phyloP scores from a whole-genome alignment of 1,140 invertebrate genomes.

The Brachystomella parvula region DNA sequence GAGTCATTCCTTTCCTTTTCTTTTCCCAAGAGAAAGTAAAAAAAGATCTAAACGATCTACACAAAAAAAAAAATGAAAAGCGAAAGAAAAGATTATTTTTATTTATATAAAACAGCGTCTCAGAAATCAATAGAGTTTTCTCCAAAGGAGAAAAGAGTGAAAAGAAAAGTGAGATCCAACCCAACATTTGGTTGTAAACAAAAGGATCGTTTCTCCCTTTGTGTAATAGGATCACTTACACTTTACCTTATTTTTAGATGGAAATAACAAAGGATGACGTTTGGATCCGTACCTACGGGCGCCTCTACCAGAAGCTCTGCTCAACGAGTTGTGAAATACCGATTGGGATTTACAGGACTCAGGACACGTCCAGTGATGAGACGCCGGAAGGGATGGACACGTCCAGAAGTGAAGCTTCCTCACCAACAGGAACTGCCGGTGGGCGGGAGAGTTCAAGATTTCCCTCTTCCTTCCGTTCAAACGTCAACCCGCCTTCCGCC shows the following conservation, averaged over 20 bases:
- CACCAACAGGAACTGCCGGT: constrained; percentile 11
- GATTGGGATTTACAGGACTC: constrained; percentile 94
- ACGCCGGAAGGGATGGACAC: constrained; percentile 27
- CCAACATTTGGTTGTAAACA: too few relatives aligned
- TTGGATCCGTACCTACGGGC: constrained; percentile 95
- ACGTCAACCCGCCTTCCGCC: constrained; percentile 8
- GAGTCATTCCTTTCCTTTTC: too few relatives aligned
- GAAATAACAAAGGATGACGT: constrained; percentile 92
- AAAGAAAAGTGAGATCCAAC: too few relatives aligned
- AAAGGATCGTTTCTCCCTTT: not conserved
- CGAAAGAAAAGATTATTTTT: not conserved
- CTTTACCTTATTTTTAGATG: constrained; percentile 55
- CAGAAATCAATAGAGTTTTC: too few relatives aligned
- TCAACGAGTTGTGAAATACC: constrained; percentile 98
- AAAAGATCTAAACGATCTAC: not conserved
- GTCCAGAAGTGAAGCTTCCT: constrained; percentile 32
- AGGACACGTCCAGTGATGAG: constrained; percentile 55
- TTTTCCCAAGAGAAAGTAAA: too few relatives aligned
- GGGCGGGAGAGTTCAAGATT: not conserved
- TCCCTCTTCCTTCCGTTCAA: not conserved
- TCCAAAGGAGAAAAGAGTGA: too few relatives aligned
- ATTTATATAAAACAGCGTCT: too few relatives aligned
- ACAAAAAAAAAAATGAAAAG: not conserved
- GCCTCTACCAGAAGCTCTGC: constrained; percentile 94
- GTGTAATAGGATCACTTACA: not conserved